A percentile compares a stretch with the other conserved stretches of the same genome.
Conservation (phyloP, 2,888 invertebrate genomes). For the Drosophila koepferae region DNA sequence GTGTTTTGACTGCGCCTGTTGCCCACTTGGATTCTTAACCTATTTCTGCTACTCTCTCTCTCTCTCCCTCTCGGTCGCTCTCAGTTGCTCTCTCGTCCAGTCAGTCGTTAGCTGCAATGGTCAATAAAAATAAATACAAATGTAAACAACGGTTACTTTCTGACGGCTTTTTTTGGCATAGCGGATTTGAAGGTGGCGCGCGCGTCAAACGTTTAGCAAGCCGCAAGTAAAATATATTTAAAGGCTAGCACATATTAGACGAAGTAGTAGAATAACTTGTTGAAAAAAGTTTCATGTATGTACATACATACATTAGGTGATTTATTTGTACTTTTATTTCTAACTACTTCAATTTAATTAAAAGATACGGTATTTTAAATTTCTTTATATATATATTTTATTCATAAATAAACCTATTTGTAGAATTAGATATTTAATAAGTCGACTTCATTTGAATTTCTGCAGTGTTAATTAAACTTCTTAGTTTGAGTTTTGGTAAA, state of each 20-base stretch:
- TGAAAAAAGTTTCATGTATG: too few species aligned
- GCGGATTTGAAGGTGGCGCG: conserved; percentile 43
- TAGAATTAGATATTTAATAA: too few species aligned
- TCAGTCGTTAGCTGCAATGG: conserved; percentile 22
- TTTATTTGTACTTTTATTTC: too few species aligned
- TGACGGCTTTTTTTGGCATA: conserved; percentile 29
- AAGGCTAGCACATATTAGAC: not conserved
- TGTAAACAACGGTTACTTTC: conserved; percentile 33
- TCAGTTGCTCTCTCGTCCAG: conserved; percentile 17
- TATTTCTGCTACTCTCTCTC: conserved; percentile 48
- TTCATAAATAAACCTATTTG: too few species aligned
- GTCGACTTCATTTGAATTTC: too few species aligned
- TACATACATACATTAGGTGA: too few species aligned
- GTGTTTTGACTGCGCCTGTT: conserved; percentile 46
- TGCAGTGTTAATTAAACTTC: too few species aligned
- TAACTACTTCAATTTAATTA: too few species aligned
- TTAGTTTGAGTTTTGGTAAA: too few species aligned
- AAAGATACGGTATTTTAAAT: too few species aligned
- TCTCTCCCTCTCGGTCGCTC: not conserved
- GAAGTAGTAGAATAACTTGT: not conserved
- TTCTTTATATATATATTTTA: too few species aligned
- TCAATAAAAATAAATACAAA: conserved; percentile 26
- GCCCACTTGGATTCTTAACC: conserved; percentile 68
- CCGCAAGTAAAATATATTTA: conserved; percentile 23
- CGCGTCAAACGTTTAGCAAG: conserved; percentile 30